Conservation (phyloP, 2,113 vertebrate species). For the Climacteris rufus region DNA sequence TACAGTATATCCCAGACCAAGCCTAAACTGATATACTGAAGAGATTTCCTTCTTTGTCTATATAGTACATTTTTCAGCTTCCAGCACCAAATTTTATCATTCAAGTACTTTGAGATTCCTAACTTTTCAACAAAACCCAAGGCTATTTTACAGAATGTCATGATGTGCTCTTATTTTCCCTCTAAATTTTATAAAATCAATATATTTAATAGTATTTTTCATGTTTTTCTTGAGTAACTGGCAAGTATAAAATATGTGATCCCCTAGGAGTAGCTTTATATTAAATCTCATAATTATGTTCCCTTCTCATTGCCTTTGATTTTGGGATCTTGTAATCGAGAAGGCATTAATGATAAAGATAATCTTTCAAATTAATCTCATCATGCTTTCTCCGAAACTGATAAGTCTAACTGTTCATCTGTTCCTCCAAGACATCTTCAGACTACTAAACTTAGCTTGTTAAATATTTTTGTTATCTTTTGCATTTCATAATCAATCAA, state of each 20-base stretch:
- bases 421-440: neutral
- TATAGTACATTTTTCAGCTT: neutral
- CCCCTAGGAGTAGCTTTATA: neutral
- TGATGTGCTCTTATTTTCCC: too few relatives aligned
- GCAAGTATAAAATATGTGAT: neutral
- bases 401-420: neutral
- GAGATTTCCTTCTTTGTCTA: neutral
- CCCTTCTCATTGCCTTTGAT: neutral
- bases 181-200: neutral
- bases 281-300: neutral
- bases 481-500: neutral
- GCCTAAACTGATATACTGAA: neutral
- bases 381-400: neutral
- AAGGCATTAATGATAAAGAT: neutral
- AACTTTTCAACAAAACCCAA: neutral
- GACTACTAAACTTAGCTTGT: neutral
- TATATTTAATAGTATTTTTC: neutral
- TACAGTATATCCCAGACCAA: accelerated
- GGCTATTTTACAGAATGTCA: neutral
- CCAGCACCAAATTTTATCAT: neutral
- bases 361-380: neutral
- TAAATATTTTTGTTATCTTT: neutral
- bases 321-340: neutral
- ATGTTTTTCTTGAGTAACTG: neutral
- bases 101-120: neutral